Conservation (phyloP, 1,140 invertebrate species). For the Idris sp. region DNA sequence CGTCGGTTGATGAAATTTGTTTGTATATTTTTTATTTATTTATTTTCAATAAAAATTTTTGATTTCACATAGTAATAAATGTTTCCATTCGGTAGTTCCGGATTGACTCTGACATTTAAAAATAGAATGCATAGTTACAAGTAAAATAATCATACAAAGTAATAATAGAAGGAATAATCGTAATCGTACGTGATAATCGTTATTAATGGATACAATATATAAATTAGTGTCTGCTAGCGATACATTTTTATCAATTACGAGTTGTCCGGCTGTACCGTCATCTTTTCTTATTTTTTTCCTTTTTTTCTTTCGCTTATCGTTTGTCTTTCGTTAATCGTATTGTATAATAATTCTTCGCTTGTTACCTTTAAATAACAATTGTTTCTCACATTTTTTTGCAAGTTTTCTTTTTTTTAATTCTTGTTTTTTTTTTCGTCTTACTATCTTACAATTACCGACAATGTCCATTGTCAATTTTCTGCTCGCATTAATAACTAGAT, state of each 20-base stretch:
- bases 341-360: not conserved
- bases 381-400: too few relatives aligned
- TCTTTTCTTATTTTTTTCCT: constrained; percentile 28
- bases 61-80: constrained; percentile 65
- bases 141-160: constrained; percentile 64
- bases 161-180: constrained; percentile 66
- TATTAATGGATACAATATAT: constrained; percentile 70
- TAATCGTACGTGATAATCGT: constrained; percentile 69
- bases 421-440: too few relatives aligned
- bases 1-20: constrained; percentile 3
- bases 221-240: constrained; percentile 60
- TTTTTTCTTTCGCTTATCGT: constrained; percentile 26
- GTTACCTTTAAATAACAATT: constrained; percentile 25
- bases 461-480: constrained; percentile 52
- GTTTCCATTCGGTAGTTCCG: constrained; percentile 17
- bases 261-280: constrained; percentile 52
- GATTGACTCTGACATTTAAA: constrained; percentile 48
- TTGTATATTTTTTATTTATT: constrained; percentile 5
- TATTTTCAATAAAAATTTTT: constrained; percentile 2
- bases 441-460: constrained; percentile 63
- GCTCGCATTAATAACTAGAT: constrained; percentile 56
- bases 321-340: constrained; percentile 26
- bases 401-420: too few relatives aligned
- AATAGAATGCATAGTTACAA: constrained; percentile 58
- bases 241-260: constrained; percentile 21